Base-by-base conservation (phyloP, 2,888 invertebrate genomes). In the Hirtodrosophila duncani region DNA sequence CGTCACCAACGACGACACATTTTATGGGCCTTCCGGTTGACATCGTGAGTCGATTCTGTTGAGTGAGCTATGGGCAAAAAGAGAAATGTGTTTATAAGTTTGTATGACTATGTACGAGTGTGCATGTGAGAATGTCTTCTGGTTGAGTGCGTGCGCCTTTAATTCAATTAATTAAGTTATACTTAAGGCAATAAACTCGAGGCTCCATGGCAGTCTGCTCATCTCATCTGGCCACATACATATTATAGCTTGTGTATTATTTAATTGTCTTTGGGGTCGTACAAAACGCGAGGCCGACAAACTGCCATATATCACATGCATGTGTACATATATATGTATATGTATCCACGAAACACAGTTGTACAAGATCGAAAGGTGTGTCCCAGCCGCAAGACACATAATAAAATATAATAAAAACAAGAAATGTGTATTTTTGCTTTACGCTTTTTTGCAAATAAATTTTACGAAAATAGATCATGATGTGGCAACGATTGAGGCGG, bases 1-100 rank as follows among this genome's bases (percentile, higher is more conserved):
- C 96, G 88, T 96, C 96, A 66, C 95, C 96, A 68, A 96, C 95
- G 49, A 95, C 95, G 77, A 95, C 95, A 89, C 95, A 95, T 88
- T 96, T 96, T 85, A 95, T 95, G 74, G 95, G 95, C 87, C 95
- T 92, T 87, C 95, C 95, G 87, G 93, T 95, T 90, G 97, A 97
- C 94, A 96, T 97, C 83, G 80, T 66, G 59, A 64, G 56, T 63
- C 57, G 70, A 72, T 60, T 66, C 44, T 64, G 37, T 13, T 37
- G 34, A 23, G 37, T 37, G 21, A 29, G 41, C 49, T 58, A 30
- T 42, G 21, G 26, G 52, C 44, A 41, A 26, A 43, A 44, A 44
- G 26, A 29, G 20, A 44, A 41, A 38, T 21, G 20, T 41, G 56
- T 64, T 62, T 44, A 55, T 57, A 58, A 53, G 55, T 36, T 45